Evolutionary conservation across 2,797 vertebrate species (phyloP).

Genomic region (Coluber constrictor): DNA sequence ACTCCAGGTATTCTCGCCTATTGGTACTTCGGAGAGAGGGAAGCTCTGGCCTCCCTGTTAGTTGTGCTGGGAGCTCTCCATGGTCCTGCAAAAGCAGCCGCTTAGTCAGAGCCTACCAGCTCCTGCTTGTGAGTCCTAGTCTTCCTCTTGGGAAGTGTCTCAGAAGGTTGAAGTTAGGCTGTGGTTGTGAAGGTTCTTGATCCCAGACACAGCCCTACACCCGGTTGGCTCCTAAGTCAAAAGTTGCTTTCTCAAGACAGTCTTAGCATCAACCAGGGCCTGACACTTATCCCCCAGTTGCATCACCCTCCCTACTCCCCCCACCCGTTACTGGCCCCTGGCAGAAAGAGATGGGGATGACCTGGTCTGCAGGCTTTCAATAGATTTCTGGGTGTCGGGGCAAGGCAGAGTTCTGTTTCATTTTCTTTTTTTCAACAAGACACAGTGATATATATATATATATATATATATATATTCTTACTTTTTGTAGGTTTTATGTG

Average conservation of each 20-base stretch:
- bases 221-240: not conserved
- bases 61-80: not conserved
- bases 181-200: not conserved
- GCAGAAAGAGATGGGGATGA: not conserved
- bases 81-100: not conserved
- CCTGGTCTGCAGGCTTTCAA: not conserved
- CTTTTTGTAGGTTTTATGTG: too few species aligned
- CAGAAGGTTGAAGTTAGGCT: not conserved
- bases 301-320: too few species aligned
- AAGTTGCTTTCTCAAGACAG: not conserved
- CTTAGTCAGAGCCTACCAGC: too few species aligned
- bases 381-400: not conserved
- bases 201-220: not conserved
- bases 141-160: not conserved
- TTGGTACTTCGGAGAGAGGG: not conserved
- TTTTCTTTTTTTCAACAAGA: not conserved
- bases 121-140: not conserved
- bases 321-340: not conserved
- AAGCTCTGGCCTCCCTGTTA: too few species aligned
- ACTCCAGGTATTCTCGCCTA: not conserved
- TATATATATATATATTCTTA: not conserved
- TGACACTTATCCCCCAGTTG: too few species aligned
- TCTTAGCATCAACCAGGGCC: not conserved
- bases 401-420: not conserved
- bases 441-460: slow-evolving; percentile 29